Base-by-base conservation (phyloP, 1,140 invertebrate genomes). In the Tetramorium parvispinum region DNA sequence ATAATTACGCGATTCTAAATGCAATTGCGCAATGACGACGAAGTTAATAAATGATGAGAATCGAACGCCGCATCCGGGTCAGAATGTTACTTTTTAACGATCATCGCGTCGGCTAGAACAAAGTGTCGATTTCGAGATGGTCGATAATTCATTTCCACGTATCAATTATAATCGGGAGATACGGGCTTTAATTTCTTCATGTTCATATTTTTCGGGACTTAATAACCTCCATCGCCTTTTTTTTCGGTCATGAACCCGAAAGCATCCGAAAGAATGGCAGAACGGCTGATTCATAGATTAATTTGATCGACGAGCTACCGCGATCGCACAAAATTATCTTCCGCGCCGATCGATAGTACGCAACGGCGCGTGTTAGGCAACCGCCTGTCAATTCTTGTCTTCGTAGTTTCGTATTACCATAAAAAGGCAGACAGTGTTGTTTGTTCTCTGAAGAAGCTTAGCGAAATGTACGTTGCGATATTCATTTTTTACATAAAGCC, bases 261-360 rank as follows among this genome's bases (percentile, higher is more conserved):
- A 4, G 18, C 53, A 11, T 43, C 24, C 21, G 21, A 65, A 78
- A 18, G n/a, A 51, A 53, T 32, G 21, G 27, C 57, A 63, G 21
- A 65, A 65, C 11, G 73, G 21, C 32, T 78, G 73, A 78, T 59
- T 85, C 73, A 65, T 40, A 55, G 73, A 55, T 85, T 55, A 40
- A 46, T 53, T 65, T 76, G 73, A 85, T 83, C 40, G 78, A 82
- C 51, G 51, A 82, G 37, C 49, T 37, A 46, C 11, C 24, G 32
- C 51, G 78, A 27, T 83, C 68, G 53, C 43, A 43, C n/a, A 40
- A 21, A 73, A 75, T 83, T 83, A 49, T 55, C 79, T 61, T 75
- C 40, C 18, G 51, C 68, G 66, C 46, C 40, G 61, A 79, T 79
- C 61, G n/a, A 79, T 65, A 53, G 27, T 65, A 37, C 18, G 49